These are phyloP conservation scores for Lindbergichthys nudifrons DNA, from an alignment of 2,797 vertebrate species.

Conservation along the genomic window DNA sequence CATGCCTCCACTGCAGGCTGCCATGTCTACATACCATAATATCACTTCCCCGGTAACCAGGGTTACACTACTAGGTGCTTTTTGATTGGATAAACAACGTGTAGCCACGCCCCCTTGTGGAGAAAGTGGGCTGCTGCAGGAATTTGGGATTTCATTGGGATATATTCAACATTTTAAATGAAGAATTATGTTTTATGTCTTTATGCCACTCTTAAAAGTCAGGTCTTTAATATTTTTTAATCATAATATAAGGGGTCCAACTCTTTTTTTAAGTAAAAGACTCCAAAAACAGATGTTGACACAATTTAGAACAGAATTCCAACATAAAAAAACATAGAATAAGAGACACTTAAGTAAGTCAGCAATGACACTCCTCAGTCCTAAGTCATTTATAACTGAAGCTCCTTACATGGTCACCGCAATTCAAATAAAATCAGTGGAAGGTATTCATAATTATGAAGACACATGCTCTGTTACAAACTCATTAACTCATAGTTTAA, in stretches of 20 bases:
- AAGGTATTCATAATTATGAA: not conserved
- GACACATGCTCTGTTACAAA: not conserved
- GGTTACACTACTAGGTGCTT: constrained; percentile 40
- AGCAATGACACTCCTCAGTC: not conserved
- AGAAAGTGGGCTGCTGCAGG: not conserved
- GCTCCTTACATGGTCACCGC: not conserved
- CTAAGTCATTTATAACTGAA: not conserved
- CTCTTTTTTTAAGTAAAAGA: too few relatives aligned
- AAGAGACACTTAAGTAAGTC: not conserved
- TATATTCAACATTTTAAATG: not conserved
- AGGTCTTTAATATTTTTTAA: not conserved
- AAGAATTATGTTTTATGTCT: not conserved
- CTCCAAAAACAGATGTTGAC: too few relatives aligned
- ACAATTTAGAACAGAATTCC: too few relatives aligned
- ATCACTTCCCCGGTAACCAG: constrained; percentile 36
- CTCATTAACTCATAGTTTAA: not conserved
- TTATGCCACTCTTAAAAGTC: not conserved
- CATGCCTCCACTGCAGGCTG: constrained; percentile 38
- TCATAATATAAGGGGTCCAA: not conserved
- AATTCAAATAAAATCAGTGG: not conserved
- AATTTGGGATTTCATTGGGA: not conserved
- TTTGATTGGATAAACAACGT: constrained; percentile 63
- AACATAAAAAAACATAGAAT: too few relatives aligned
- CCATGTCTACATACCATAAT: constrained; percentile 76
- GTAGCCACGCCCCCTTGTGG: constrained; percentile 44